Evolutionary conservation across 1,140 invertebrate species (phyloP), one percentile per base, ranked within the genome.

Genomic region (Dendrolimus kikuchii): DNA sequence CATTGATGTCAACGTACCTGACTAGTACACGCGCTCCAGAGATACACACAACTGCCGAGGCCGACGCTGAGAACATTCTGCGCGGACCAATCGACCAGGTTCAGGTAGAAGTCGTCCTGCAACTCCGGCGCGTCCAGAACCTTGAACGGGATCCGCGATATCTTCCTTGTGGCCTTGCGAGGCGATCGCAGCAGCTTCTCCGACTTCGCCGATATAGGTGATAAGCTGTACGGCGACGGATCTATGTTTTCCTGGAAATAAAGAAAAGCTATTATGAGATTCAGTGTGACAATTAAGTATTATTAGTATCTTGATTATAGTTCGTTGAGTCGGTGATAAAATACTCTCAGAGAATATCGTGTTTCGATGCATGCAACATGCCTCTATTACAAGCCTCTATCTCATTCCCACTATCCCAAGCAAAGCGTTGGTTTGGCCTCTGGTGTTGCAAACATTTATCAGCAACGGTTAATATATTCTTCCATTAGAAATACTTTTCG

Each of bases 51-150:
- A 61, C 96, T 97, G 6, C 97, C 98, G 0, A 99, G 88, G 0
- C 98, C 99, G n/a, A 99, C 99, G 80, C 97, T 98, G 23, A 99
- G 91, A 5, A 99, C 97, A 88, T 99, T 99, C 82, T 98, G 97
- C 5, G 96, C 97, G 2, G 98, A 99, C 99, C 99, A 99, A 86
- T 99, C 99, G 5, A 99, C 98, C 54, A 99, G 89, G 87, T 99
- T 99, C 38, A 99, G 86, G 83, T 99, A 99, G 87, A 99, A 99
- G 86, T 99, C 99, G 85, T 99, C 98, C 87, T 99, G 98, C 37
- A 99, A 86, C 85, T 99, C 98, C 0, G 99, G 99, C 0, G 99
- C 99, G 86, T 99, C 99, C 6, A 99, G 89, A 67, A 90, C 94
- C 89, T 99, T 99, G 80, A 99, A 99, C 0, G 98, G 98, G 76